Evolutionary conservation across 2,888 invertebrate genomes (phyloP), one percentile per base, ranked within the genome.

Genomic region (Coelogynopora nodosa): DNA sequence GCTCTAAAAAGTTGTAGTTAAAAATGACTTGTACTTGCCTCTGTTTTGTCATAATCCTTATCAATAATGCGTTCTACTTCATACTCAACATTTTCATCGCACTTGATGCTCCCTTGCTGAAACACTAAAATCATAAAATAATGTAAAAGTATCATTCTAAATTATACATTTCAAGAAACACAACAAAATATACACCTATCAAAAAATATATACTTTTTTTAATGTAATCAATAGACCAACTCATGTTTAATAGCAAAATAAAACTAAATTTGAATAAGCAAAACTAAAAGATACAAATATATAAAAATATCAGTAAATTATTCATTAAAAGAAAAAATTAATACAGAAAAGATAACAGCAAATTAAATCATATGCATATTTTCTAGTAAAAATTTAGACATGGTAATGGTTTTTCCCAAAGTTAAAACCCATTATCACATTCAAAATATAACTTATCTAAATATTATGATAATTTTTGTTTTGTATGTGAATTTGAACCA

Each of bases 41-140:
- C 88, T 49, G 89, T 88, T 87, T 26, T 30, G 30, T 80, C 67
- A 30, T 28, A 87, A 5, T 30, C 23, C 30, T 87, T 86, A 23
- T 87, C 87, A 27, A 86, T 28, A 10, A 87, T 87, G 28, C 31
- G 18, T 49, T 87, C 87, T 5, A 87, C 87, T 29, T 87, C 87
- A 86, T 86, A 86, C 31, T 86, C 86, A 67, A 31, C 82, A 31
- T 30, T 67, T 85, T 86, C 86, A 18, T 86, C 49, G 18, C 49
- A 82, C 26, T 80, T 30, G 0, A 86, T n/a, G 29, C 67, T 28
- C 10, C 84, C 84, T 28, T 86, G 26, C 5, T 49, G 29, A 18
- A 86, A 30, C 30, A 86, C 86, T 86, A 83, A 2, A 86, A 31
- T n/a, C n/a, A n/a, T n/a, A n/a, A n/a, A n/a, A n/a, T 13, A 23